Evolutionary conservation across 2,113 vertebrate species (phyloP).

Genomic region (Mastomys natalensis): DNA sequence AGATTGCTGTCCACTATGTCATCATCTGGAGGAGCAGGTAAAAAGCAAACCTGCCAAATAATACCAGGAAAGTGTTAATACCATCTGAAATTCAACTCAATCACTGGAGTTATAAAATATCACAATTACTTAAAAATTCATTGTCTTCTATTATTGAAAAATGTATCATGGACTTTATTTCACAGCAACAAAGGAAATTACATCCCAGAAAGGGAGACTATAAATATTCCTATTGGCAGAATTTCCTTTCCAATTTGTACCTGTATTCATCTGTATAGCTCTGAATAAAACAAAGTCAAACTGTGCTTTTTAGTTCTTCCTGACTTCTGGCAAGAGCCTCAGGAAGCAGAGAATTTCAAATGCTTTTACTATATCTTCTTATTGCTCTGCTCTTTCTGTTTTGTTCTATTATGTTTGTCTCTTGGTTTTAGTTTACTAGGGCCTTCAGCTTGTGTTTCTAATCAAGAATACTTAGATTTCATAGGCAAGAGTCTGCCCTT

Average conservation of each 20-base stretch:
- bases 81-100: constrained; percentile 5
- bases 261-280: constrained; percentile 17
- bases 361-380: neutral
- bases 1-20: neutral
- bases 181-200: constrained; percentile 47
- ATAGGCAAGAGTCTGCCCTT: neutral
- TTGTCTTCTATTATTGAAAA: constrained; percentile 55
- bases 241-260: constrained; percentile 38
- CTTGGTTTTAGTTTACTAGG: neutral
- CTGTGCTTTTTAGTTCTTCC: neutral
- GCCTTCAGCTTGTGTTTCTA: neutral
- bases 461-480: neutral
- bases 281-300: constrained; percentile 59
- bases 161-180: constrained; percentile 52
- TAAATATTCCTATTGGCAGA: constrained; percentile 62
- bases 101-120: constrained; percentile 40
- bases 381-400: neutral
- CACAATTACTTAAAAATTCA: constrained; percentile 48
- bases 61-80: neutral
- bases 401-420: neutral
- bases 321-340: neutral
- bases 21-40: neutral
- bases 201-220: constrained; percentile 15
- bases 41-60: neutral
- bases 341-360: neutral